Percentiles rank a stretch among this genome's conserved stretches.
Conservation (phyloP, 2,797 vertebrate species). For the Molossus alvarezi region DNA sequence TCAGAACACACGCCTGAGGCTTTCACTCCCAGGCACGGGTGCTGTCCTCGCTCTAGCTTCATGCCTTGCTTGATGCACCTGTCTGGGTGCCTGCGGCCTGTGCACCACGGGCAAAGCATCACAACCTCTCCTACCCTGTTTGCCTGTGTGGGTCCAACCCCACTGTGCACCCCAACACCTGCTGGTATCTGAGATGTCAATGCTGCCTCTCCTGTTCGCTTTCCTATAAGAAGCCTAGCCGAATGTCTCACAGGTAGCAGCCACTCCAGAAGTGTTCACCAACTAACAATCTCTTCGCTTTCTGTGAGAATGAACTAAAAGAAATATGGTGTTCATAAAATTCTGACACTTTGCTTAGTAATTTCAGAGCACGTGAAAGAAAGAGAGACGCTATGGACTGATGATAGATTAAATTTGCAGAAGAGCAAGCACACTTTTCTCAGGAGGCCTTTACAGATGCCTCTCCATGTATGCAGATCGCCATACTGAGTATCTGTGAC, state of each 20-base stretch:
- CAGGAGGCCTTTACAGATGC: too few relatives aligned
- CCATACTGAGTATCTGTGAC: accelerated
- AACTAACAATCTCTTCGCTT: not conserved
- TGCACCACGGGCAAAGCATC: accelerated
- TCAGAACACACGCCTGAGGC: accelerated
- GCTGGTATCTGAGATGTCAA: accelerated
- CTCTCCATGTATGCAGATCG: accelerated
- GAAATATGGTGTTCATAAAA: not conserved
- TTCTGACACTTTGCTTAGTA: not conserved
- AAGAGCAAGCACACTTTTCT: accelerated
- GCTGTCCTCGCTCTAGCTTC: accelerated
- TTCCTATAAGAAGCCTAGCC: not conserved
- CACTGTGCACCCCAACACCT: accelerated
- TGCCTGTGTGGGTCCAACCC: too few relatives aligned
- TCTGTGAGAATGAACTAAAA: not conserved
- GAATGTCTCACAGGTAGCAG: accelerated
- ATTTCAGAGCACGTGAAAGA: not conserved
- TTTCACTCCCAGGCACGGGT: accelerated
- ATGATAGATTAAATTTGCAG: accelerated
- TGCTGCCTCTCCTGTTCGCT: not conserved
- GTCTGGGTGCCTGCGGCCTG: not conserved
- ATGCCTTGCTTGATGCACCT: accelerated
- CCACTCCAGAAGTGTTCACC: accelerated
- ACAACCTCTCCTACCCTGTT: accelerated
- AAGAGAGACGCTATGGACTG: not conserved